Evolutionary conservation across 2,797 vertebrate genomes (phyloP).

Genomic region (Perodicticus potto): DNA sequence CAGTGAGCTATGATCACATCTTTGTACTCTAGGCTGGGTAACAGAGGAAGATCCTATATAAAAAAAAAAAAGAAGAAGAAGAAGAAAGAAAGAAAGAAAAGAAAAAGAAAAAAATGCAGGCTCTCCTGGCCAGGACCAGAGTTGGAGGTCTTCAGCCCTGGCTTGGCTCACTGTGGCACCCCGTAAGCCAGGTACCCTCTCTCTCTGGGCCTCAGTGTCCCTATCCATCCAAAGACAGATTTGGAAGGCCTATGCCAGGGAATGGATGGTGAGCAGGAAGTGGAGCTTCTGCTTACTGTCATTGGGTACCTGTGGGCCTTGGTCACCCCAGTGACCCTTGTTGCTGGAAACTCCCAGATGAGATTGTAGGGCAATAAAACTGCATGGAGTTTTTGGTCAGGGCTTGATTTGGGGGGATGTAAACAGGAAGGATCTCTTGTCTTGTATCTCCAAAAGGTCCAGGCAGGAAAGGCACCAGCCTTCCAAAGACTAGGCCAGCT

Average conservation of each 20-base stretch:
- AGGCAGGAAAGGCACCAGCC: neutral
- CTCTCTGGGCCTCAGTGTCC: neutral
- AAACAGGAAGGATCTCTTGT: neutral
- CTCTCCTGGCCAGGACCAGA: neutral
- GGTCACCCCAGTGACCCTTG: conserved; percentile 44
- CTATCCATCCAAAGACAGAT: neutral
- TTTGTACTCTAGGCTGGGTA: neutral
- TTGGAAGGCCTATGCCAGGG: neutral
- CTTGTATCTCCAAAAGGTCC: neutral
- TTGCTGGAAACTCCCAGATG: conserved; percentile 11
- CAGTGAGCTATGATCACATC: neutral
- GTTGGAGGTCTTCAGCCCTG: neutral
- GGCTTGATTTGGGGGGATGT: neutral
- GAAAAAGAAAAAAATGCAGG: neutral
- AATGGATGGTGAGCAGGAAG: neutral
- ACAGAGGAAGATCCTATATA: neutral
- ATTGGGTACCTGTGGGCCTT: neutral
- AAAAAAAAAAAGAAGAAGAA: too few species aligned
- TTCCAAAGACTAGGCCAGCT: neutral
- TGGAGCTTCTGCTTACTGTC: too few species aligned
- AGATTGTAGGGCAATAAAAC: conserved; percentile 53
- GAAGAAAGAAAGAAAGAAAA: too few species aligned
- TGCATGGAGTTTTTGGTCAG: conserved; percentile 15
- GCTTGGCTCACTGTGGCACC: neutral
- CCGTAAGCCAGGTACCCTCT: neutral